Base-by-base conservation (phyloP, 2,113 vertebrate genomes). In the Phocoena phocoena region DNA sequence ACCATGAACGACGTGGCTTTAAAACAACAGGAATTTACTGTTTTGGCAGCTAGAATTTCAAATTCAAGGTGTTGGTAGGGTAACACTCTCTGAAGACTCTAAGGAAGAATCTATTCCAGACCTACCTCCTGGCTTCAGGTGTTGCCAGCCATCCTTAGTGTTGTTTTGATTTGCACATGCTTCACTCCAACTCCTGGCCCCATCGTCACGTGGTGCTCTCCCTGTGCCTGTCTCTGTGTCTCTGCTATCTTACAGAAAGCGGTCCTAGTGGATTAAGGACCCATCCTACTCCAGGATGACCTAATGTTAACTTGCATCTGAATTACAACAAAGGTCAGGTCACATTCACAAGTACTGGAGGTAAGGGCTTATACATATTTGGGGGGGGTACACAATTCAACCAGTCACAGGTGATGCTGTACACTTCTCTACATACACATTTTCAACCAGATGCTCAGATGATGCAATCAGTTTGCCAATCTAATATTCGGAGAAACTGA, bases 391-490 rank as follows among this genome's bases (percentile, higher is more conserved):
- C 3, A 47, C 13, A n/a, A 23, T 17, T 18, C 31, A 93, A 15
- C 26, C 31, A 31, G 9, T 2, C 25, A 60, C 31, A 68, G 1
- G 38, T 5, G 13, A 63, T 15, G 2, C 5, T 36, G 31, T 5
- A 8, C 31, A 23, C 3, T 21, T 33, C 53, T 21, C 12, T 6
- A 2, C 0, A 5, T 0, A 38, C 1, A 68, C 8, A 33, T 50
- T 70, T 95, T 13, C 63, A 76, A 31, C 13, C 71, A 94, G 21
- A 33, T 3, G 25, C 71, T 85, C 60, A n/a, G 14, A 55, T 73
- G 91, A 85, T n/a, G 9, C 36, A 81, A 85, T 85, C 97, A 87
- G 60, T 96, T 97, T 93, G 94, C 63, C n/a, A 90, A 87, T 88
- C 92, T 58, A 98, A 77, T 93, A 93, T 76, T 84, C 8, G 31